Evolutionary conservation across 1,140 invertebrate species (phyloP), one percentile per base, ranked within the genome.

Genomic region (Neodiprion pinetum): DNA sequence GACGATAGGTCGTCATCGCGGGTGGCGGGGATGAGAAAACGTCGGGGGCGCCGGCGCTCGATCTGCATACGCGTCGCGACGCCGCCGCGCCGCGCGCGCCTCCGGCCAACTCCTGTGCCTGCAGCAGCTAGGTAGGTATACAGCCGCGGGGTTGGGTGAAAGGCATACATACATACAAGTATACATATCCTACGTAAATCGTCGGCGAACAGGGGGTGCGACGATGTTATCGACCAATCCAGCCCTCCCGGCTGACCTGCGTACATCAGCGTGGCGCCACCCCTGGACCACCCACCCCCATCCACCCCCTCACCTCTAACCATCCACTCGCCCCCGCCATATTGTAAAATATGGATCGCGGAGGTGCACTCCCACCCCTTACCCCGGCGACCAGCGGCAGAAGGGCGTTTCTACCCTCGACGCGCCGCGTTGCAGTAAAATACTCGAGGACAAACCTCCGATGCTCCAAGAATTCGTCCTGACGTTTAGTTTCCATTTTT

Each of bases 281-380:
- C 81, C 84, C 84, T 86, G 83, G 82, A 81, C 83, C 81, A 84
- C 82, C 83, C 82, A 78, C 85, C 81, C 83, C 82, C 82, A 84
- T 79, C 80, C 81, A 80, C 76, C 85, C 80, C 81, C 81, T 76
- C 80, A 82, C 78, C 83, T 81, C 79, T 85, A 82, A 84, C 82
- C 82, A 84, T 79, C 80, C 81, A 80, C 76, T 84, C 80, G 82
- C 81, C 78, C 80, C 83, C 78, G 84, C 85, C 85, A 87, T 87
- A 86, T 86, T 86, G 86, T 87, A 87, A 87, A 87, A 87, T 87
- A 87, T 87, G 86, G 85, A 87, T 87, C 85, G 85, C 80, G 78
- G 83, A 85, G 84, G 85, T 85, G 85, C 83, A 85, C 79, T 67
- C 65, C 48, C 78, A 70, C 73, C 72, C 71, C 67, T 78, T 69